phyloP scores from a whole-genome alignment of 2,888 invertebrate species.

The Aquatica leii region DNA sequence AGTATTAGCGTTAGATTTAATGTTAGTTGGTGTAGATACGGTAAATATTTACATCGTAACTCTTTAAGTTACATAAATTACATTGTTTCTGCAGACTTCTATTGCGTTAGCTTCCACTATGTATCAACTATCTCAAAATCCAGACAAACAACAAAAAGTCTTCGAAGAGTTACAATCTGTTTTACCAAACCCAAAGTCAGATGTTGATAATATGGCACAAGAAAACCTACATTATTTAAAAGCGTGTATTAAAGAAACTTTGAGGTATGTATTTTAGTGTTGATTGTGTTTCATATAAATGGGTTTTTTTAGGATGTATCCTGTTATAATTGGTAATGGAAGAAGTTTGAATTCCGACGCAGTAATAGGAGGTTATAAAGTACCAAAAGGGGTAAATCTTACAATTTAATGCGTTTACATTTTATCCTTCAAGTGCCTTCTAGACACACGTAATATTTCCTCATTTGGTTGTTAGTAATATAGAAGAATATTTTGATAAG shows the following conservation, averaged over 20 bases:
- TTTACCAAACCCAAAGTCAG: constrained; percentile 65
- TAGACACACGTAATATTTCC: constrained; percentile 84
- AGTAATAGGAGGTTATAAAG: constrained; percentile 77
- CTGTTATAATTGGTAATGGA: constrained; percentile 83
- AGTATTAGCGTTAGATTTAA: constrained; percentile 77
- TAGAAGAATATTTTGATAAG: constrained; percentile 74
- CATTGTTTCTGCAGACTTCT: constrained; percentile 72
- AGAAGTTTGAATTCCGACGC: constrained; percentile 79
- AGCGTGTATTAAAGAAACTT: constrained; percentile 80
- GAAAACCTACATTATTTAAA: constrained; percentile 74
- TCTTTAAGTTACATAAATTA: not conserved
- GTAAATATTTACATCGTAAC: constrained; percentile 60
- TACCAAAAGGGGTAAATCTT: constrained; percentile 79
- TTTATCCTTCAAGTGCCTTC: constrained; percentile 38
- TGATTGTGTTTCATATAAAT: not conserved
- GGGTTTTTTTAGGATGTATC: constrained; percentile 77
- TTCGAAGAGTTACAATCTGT: constrained; percentile 69
- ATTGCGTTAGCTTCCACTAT: constrained; percentile 78
- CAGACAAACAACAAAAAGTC: constrained; percentile 71
- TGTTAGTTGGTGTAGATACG: constrained; percentile 84
- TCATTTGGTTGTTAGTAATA: constrained; percentile 79
- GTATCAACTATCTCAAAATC: constrained; percentile 77
- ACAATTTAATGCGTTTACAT: not conserved
- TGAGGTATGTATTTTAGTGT: constrained; percentile 64
- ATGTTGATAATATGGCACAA: constrained; percentile 68